Conservation (phyloP, 2,113 vertebrate species). For the Microtus montanus region DNA sequence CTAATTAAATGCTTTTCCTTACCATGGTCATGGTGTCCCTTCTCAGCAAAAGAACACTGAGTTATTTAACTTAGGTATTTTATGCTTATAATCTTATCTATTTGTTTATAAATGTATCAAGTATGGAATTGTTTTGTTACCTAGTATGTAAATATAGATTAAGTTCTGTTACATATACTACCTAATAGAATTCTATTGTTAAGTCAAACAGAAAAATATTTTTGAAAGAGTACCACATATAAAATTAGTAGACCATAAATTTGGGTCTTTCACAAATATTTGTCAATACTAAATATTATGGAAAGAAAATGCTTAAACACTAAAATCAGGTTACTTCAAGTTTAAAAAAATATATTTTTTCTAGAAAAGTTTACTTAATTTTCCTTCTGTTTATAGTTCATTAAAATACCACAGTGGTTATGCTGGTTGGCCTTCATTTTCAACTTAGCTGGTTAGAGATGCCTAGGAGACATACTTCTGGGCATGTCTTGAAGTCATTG, state of each 20-base stretch:
- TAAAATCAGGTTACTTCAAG: neutral
- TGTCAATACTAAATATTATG: neutral
- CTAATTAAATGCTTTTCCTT: neutral
- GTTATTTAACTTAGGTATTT: neutral
- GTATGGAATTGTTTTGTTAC: neutral
- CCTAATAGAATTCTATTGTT: neutral
- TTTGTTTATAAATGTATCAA: conserved; percentile 37
- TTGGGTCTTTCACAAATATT: conserved; percentile 3
- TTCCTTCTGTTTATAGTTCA: conserved; percentile 12
- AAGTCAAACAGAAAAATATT: conserved; percentile 28
- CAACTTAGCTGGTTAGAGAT: neutral
- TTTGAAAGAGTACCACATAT: conserved; percentile 11
- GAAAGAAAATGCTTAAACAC: neutral
- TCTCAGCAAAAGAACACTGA: neutral
- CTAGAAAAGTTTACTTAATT: neutral
- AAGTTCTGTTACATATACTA: conserved; percentile 37
- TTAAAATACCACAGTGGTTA: neutral
- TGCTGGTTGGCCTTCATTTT: neutral
- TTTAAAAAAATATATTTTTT: neutral
- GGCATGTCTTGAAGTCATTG: neutral
- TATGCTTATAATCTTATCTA: conserved; percentile 6
- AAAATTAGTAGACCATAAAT: neutral
- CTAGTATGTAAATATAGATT: conserved; percentile 17
- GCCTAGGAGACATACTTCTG: neutral
- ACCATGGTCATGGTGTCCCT: neutral